phyloP scores from a whole-genome alignment of 2,113 vertebrate genomes.

The Scortum barcoo region DNA sequence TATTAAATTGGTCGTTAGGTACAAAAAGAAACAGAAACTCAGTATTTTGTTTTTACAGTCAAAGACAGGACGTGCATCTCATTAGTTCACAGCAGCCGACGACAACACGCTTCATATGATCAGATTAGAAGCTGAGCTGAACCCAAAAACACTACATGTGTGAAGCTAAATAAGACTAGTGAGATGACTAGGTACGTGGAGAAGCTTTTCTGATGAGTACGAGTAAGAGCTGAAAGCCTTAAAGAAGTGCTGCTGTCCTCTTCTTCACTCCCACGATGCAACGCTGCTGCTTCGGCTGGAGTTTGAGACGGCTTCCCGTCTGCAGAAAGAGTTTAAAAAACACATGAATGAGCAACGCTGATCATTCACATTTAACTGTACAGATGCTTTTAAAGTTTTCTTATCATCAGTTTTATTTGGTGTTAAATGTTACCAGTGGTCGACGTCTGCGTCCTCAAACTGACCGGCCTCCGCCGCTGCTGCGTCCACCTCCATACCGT shows the following conservation, averaged over 20 bases:
- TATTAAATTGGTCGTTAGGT: slow-evolving; percentile 57
- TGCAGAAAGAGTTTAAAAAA: slow-evolving; percentile 45
- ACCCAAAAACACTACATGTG: too few relatives aligned
- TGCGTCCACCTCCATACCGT: slow-evolving; percentile 95
- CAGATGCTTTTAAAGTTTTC: not conserved
- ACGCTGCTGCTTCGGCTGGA: slow-evolving; percentile 51
- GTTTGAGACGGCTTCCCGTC: slow-evolving; percentile 37
- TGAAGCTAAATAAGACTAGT: slow-evolving; percentile 1
- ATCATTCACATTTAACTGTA: not conserved
- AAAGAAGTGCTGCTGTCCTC: slow-evolving; percentile 36
- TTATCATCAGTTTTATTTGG: not conserved
- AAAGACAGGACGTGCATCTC: slow-evolving; percentile 14
- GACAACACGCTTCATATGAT: not conserved
- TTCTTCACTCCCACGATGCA: slow-evolving; percentile 52
- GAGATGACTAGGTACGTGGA: not conserved
- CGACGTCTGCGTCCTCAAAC: slow-evolving; percentile 97
- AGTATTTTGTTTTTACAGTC: slow-evolving; percentile 16
- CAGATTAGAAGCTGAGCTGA: not conserved
- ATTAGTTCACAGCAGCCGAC: slow-evolving; percentile 5
- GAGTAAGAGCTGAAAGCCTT: slow-evolving; percentile 9
- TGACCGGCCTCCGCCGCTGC: slow-evolving; percentile 90
- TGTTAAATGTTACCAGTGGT: slow-evolving; percentile 88
- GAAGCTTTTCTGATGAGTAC: not conserved
- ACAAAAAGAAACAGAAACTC: slow-evolving; percentile 65
- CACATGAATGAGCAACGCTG: not conserved